Evolutionary conservation across 2,113 vertebrate genomes (phyloP).

Genomic region (Chaetodon trifascialis): DNA sequence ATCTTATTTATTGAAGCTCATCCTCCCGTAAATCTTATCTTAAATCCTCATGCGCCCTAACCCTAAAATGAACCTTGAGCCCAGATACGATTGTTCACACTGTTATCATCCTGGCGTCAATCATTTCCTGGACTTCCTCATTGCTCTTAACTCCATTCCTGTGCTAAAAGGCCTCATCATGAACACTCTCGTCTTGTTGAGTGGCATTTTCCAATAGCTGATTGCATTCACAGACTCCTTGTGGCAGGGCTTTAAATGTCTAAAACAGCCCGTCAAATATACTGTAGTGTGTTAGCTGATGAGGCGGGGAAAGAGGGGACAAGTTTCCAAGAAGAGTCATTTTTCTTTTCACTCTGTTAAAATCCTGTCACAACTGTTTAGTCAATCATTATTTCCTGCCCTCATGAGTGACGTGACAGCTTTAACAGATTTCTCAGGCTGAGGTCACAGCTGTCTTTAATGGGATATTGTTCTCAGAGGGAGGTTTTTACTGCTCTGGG

Average conservation of each 20-base stretch:
- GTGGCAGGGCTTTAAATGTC: constrained; percentile 28
- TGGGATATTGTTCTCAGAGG: constrained; percentile 35
- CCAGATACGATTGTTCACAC: neutral
- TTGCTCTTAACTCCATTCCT: neutral
- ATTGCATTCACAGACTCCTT: constrained; percentile 35
- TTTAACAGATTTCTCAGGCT: constrained; percentile 32
- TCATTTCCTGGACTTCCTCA: neutral
- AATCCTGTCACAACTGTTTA: constrained; percentile 45
- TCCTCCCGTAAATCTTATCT: neutral
- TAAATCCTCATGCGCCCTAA: neutral
- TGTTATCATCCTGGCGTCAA: neutral
- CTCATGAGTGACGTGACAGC: constrained; percentile 9
- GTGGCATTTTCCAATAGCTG: constrained; percentile 23
- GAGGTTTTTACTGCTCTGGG: constrained; percentile 12
- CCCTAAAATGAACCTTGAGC: neutral
- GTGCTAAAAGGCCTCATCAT: constrained; percentile 7
- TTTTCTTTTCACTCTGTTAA: constrained; percentile 29
- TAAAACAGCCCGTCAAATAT: constrained; percentile 28
- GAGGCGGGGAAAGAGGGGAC: constrained; percentile 25
- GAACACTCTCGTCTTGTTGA: constrained; percentile 9
- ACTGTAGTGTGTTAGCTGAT: neutral
- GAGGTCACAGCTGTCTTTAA: constrained; percentile 30
- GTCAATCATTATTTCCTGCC: constrained; percentile 46
- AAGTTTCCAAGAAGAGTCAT: constrained; percentile 40
- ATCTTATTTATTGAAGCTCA: neutral